Evolutionary conservation across 2,113 vertebrate genomes (phyloP).

Genomic region (Platichthys stellatus): DNA sequence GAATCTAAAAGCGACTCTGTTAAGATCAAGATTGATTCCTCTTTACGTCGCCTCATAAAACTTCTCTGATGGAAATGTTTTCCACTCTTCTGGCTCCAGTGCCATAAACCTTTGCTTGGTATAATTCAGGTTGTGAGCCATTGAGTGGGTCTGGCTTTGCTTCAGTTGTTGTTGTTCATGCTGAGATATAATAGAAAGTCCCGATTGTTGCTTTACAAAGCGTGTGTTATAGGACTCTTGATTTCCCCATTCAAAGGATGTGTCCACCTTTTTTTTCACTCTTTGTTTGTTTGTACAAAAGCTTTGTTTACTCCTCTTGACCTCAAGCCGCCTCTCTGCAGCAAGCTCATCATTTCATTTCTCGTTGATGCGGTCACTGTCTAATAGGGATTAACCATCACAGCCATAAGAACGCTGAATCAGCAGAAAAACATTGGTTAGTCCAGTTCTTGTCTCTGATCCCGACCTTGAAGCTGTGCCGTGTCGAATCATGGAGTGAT

Average conservation of each 20-base stretch:
- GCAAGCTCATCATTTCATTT: not conserved
- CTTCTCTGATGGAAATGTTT: not conserved
- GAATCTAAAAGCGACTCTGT: not conserved
- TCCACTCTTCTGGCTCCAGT: not conserved
- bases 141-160: not conserved
- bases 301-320: not conserved
- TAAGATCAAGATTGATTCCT: not conserved
- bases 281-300: too few relatives aligned
- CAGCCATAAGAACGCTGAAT: slow-evolving; percentile 21
- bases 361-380: slow-evolving; percentile 2
- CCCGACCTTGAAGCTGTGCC: slow-evolving; percentile 59
- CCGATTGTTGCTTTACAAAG: not conserved
- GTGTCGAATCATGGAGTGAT: slow-evolving; percentile 45
- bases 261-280: not conserved
- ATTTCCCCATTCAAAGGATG: not conserved
- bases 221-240: too few relatives aligned
- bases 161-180: not conserved
- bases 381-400: slow-evolving; percentile 7
- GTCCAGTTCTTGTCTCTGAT: slow-evolving; percentile 27
- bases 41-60: not conserved
- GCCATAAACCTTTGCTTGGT: not conserved
- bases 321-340: not conserved
- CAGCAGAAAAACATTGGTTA: slow-evolving; percentile 31
- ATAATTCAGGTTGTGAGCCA: not conserved
- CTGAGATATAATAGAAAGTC: not conserved